Base-by-base conservation (phyloP, 2,113 vertebrate species). In the Macquaria australasica region DNA sequence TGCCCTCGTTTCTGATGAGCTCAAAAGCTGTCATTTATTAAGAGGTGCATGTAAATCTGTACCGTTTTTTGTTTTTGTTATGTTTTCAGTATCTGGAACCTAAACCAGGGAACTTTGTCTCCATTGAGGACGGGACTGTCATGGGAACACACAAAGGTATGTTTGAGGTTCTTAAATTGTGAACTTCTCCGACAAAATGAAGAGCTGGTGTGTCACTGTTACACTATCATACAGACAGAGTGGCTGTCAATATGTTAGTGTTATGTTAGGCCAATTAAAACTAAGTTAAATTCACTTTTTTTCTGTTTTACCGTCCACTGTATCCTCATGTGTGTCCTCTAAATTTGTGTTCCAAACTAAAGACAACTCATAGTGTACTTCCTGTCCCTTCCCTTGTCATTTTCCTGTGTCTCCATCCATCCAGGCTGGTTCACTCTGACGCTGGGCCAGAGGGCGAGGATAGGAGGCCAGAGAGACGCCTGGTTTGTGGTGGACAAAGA, bases 401-500 rank as follows among this genome's bases (percentile, higher is more conserved):
- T 37, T 37, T 9, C 12, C 5, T 25, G 59, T 76, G 28, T 28
- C 45, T 78, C 5, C 82, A 0, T 86, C 2, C 51, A 20, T 75
- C 2, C 59, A 99, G 98, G 98, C 31, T 99, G 97, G 96, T 99
- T 99, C 92, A 97, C 98, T n/a, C 95, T 97, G 63, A 99, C 98
- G 0, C 82, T 99, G 84, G 98, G 98, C 69, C 98, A 99, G 93
- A 96, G 97, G 77, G 98, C 98, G 10, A 95, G 92, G 18, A 96
- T 99, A n/a, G 93, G 94, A 6, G 98, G 97, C 14, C 92, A 96
- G 82, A 95, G n/a, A 43, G 95, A 97, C 6, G 93, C 97, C 50
- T 98, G 96, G 97, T 99, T 97, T 1, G 97, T 99, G 84, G 98
- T 98, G 87, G 98, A 99, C 83, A 99, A 99, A 96, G 97, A 99